A percentile compares a stretch with the other conserved stretches of the same genome.
Evolutionary conservation across 2,888 invertebrate genomes (phyloP).

Genomic region (Pediacus dermestoides): DNA sequence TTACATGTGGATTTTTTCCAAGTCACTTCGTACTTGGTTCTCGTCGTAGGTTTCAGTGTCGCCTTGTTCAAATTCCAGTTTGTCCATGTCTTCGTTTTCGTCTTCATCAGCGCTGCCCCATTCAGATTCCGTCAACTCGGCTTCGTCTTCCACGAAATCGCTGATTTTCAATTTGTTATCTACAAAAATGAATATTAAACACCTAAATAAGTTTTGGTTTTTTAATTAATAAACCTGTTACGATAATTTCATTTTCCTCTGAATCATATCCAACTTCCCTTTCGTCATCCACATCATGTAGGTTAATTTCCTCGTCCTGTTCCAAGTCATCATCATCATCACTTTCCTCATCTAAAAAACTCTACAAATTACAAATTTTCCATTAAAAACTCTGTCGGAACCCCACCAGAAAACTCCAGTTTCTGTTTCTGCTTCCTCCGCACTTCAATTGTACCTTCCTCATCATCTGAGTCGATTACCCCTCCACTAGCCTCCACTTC

Average conservation of each 20-base stretch:
- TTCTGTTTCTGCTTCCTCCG: slow-evolving; percentile 40
- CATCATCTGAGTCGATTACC: slow-evolving; percentile 37
- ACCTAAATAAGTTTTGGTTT: not conserved
- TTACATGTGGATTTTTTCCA: slow-evolving; percentile 83
- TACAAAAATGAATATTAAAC: not conserved
- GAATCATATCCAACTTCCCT: slow-evolving; percentile 71
- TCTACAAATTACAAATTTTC: slow-evolving; percentile 3
- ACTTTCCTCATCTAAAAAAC: slow-evolving; percentile 43
- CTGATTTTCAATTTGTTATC: slow-evolving; percentile 46
- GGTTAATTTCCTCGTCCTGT: slow-evolving; percentile 39
- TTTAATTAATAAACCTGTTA: too few relatives aligned
- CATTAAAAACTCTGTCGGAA: slow-evolving; percentile 18
- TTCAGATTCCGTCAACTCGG: slow-evolving; percentile 87
- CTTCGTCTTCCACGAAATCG: slow-evolving; percentile 86
- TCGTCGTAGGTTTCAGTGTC: slow-evolving; percentile 82
- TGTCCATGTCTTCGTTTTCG: slow-evolving; percentile 73
- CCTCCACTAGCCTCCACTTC: slow-evolving; percentile 28
- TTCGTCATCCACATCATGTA: slow-evolving; percentile 42
- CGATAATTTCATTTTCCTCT: slow-evolving; percentile 80
- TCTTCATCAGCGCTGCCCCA: slow-evolving; percentile 88
- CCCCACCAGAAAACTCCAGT: slow-evolving; percentile 52
- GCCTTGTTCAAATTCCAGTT: slow-evolving; percentile 78
- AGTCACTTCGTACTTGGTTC: slow-evolving; percentile 69
- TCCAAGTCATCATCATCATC: slow-evolving; percentile 40
- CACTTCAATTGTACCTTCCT: slow-evolving; percentile 22